Conservation (phyloP, 92 coral and sea anemone species). For the Diadumene lineata region DNA sequence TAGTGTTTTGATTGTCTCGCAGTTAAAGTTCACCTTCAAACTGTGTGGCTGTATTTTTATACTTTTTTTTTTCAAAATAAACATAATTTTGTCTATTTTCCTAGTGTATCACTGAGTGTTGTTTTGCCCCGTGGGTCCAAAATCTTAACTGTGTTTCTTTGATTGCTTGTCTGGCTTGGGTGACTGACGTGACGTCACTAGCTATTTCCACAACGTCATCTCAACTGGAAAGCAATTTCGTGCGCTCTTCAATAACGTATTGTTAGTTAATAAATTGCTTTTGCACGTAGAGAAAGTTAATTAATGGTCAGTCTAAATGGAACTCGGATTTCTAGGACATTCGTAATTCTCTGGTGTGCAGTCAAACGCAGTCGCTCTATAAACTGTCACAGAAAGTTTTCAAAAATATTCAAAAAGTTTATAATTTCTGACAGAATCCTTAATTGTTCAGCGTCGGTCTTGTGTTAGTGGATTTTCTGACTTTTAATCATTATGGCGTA, state of each 20-base stretch:
- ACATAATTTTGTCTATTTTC: neutral
- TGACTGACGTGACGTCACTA: slow-evolving; percentile 10
- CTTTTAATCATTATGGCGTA: neutral
- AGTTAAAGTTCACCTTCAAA: neutral
- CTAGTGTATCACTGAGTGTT: neutral
- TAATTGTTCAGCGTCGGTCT: slow-evolving; percentile 3
- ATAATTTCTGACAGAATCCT: slow-evolving; percentile 9
- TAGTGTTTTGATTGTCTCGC: slow-evolving; percentile 5
- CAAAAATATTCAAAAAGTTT: slow-evolving; percentile 10
- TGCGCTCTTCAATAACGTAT: neutral
- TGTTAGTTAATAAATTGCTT: neutral
- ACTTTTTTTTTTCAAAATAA: neutral
- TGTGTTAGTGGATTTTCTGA: neutral
- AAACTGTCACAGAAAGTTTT: neutral
- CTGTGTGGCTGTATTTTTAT: slow-evolving; percentile 14
- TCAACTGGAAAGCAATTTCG: too few species aligned
- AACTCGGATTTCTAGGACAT: neutral
- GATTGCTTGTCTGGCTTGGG: neutral
- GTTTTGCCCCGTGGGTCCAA: neutral
- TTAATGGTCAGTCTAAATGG: neutral
- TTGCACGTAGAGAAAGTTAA: neutral
- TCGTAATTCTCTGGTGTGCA: neutral
- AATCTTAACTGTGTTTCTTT: neutral
- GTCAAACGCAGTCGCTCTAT: neutral
- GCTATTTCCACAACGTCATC: neutral